A percentile compares a stretch with the other conserved stretches of the same genome.
Conservation (phyloP, 1,140 invertebrate species). For the Drosophila ogumai region DNA sequence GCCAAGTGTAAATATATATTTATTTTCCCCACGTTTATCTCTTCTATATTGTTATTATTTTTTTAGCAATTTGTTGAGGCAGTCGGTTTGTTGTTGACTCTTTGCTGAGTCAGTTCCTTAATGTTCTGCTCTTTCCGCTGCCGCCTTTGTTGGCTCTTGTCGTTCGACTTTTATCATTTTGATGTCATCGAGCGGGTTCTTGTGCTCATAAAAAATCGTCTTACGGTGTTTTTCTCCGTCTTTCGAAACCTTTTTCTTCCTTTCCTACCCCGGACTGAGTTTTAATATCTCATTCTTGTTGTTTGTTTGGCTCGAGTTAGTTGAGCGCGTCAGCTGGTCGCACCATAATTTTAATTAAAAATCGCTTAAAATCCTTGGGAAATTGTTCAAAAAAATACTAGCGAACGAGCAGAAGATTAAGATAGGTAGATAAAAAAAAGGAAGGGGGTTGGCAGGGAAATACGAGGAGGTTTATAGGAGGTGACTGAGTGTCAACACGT, state of each 20-base stretch:
- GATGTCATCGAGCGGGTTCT: conserved; percentile 66
- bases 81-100: conserved; percentile 39
- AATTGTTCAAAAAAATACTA: conserved; percentile 30
- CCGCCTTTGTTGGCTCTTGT: conserved; percentile 25
- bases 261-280: neutral
- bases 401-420: conserved; percentile 9
- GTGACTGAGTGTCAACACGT: conserved; percentile 80
- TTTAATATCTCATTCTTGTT: conserved; percentile 39
- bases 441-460: neutral
- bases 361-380: conserved; percentile 76
- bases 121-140: conserved; percentile 28
- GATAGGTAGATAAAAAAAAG: conserved; percentile 4
- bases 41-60: conserved; percentile 5
- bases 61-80: conserved; percentile 63
- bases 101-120: conserved; percentile 64
- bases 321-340: conserved; percentile 62
- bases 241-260: conserved; percentile 23
- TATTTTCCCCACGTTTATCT: conserved; percentile 27
- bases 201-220: conserved; percentile 53
- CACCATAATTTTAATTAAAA: conserved; percentile 80
- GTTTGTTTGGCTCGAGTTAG: conserved; percentile 46
- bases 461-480: conserved; percentile 19
- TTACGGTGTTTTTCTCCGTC: conserved; percentile 50
- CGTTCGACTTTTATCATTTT: conserved; percentile 66
- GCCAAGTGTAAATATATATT: conserved; percentile 23